Evolutionary conservation across 2,797 vertebrate species (phyloP).

Genomic region (Pantherophis alleghaniensis): DNA sequence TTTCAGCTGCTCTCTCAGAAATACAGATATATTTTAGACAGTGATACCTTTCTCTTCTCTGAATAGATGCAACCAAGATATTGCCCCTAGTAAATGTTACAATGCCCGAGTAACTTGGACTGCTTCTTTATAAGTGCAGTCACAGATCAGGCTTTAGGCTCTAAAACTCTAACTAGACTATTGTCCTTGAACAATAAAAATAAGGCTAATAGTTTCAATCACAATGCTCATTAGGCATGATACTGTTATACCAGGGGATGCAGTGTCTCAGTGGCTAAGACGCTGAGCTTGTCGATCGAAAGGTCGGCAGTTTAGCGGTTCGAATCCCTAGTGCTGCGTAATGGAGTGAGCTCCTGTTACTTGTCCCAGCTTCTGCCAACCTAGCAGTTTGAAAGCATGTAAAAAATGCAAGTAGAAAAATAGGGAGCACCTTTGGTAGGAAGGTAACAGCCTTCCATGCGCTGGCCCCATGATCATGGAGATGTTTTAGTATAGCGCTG

Average conservation of each 20-base stretch:
- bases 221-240: background rate
- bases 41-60: background rate
- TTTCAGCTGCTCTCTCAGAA: background rate
- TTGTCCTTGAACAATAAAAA: background rate
- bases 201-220: background rate
- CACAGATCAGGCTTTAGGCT: background rate
- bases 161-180: background rate
- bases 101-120: background rate
- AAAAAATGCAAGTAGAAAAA: too few relatives aligned
- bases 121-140: background rate
- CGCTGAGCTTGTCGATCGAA: too few relatives aligned
- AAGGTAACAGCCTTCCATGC: too few relatives aligned
- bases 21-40: background rate
- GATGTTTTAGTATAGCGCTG: too few relatives aligned
- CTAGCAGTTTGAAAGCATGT: too few relatives aligned
- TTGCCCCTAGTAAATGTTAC: background rate
- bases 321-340: too few relatives aligned
- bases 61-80: background rate
- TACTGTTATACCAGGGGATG: background rate
- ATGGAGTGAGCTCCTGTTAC: too few relatives aligned
- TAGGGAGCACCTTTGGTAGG: too few relatives aligned
- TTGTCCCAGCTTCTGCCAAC: too few relatives aligned
- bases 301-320: too few relatives aligned
- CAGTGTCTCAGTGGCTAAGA: too few relatives aligned
- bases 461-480: too few relatives aligned